Percentiles rank a stretch among this genome's conserved stretches.
Conservation (phyloP, 2,888 invertebrate genomes). For the Gymnocheta viridis region DNA sequence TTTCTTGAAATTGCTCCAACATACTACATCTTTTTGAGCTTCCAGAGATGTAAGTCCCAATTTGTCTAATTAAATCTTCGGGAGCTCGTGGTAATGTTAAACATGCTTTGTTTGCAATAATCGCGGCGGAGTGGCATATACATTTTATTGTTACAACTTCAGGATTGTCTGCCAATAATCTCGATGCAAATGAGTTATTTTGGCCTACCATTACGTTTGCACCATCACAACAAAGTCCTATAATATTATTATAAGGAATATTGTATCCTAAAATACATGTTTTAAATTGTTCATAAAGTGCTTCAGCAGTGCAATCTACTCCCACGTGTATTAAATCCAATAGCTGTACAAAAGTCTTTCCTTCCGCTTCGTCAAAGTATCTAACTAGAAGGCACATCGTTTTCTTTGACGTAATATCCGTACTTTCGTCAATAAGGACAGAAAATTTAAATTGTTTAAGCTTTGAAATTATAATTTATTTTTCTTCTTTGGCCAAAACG, state of each 20-base stretch:
- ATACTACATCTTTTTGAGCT: no score
- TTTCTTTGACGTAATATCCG: background rate
- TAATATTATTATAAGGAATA: no score
- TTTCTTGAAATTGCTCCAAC: no score
- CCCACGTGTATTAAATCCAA: background rate
- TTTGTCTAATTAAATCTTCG: background rate
- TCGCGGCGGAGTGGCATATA: background rate
- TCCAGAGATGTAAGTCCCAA: no score
- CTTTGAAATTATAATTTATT: no score
- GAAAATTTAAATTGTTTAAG: no score
- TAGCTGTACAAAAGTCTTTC: constrained; percentile 7
- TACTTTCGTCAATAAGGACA: background rate
- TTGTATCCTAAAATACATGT: no score
- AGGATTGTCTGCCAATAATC: background rate
- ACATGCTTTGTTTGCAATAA: background rate
- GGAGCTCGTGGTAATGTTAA: background rate
- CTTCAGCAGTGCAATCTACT: constrained; percentile 1
- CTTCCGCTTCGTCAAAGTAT: background rate
- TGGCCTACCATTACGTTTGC: background rate
- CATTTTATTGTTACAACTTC: background rate
- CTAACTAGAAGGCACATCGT: background rate
- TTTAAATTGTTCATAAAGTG: constrained; percentile 21
- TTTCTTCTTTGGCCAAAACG: no score
- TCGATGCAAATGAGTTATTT: background rate
- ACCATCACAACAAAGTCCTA: no score